Evolutionary conservation across 2,888 invertebrate genomes (phyloP).

Genomic region (Cheilosia variabilis): DNA sequence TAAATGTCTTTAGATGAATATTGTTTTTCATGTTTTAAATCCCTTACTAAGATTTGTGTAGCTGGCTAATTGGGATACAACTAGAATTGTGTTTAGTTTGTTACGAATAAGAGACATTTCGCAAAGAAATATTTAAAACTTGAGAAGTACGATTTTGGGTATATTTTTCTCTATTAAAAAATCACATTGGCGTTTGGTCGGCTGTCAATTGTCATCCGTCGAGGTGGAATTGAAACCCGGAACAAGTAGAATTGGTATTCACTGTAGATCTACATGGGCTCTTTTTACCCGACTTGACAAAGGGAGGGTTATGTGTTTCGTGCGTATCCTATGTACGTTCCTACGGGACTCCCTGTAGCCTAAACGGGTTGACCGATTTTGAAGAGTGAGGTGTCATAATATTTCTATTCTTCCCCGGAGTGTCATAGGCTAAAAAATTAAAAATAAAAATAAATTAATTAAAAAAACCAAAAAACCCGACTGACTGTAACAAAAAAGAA

Average conservation of each 20-base stretch:
- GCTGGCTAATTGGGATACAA: constrained; percentile 39
- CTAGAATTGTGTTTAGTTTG: constrained; percentile 41
- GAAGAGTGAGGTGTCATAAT: too few species aligned
- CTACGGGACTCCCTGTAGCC: too few species aligned
- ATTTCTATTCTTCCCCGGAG: too few species aligned
- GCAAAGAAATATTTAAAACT: neutral
- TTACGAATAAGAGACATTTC: constrained; percentile 64
- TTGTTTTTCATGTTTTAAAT: neutral
- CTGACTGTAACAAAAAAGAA: too few species aligned
- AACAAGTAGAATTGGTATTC: neutral
- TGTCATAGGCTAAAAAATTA: too few species aligned
- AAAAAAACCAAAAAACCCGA: too few species aligned
- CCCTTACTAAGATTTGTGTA: constrained; percentile 45
- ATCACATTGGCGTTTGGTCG: constrained; percentile 43
- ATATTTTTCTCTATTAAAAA: constrained; percentile 10
- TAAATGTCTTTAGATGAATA: neutral
- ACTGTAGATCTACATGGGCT: neutral
- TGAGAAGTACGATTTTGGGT: neutral
- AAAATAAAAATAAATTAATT: too few species aligned
- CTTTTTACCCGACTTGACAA: too few species aligned
- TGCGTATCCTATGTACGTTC: too few species aligned
- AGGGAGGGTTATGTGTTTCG: too few species aligned
- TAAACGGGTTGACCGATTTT: too few species aligned
- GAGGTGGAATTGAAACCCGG: neutral
- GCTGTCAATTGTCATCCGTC: constrained; percentile 7